phyloP scores from a whole-genome alignment of 2,888 invertebrate species.

The Girardia tigrina region DNA sequence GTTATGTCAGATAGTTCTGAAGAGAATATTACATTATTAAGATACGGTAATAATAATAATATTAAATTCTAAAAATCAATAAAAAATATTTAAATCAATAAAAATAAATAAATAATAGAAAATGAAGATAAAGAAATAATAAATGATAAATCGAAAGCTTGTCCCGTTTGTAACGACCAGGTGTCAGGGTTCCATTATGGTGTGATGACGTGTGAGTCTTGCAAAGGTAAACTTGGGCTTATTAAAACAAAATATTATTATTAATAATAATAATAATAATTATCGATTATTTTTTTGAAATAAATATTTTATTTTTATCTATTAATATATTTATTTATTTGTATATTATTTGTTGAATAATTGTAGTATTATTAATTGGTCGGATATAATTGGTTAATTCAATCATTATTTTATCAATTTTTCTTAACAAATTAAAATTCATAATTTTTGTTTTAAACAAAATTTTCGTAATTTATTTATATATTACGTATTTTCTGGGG shows the following conservation, averaged over 20 bases:
- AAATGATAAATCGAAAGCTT: background rate
- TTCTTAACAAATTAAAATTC: background rate
- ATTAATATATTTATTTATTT: too few species aligned
- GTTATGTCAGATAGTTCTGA: background rate
- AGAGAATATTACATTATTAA: background rate
- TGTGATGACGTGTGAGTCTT: background rate
- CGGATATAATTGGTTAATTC: background rate
- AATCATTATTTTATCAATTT: background rate
- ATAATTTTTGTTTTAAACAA: too few species aligned
- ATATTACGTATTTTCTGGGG: too few species aligned
- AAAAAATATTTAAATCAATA: too few species aligned
- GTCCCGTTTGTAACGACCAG: background rate
- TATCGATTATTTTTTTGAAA: too few species aligned
- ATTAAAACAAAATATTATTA: too few species aligned
- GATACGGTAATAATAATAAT: background rate
- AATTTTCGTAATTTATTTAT: too few species aligned
- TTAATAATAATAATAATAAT: too few species aligned
- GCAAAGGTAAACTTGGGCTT: background rate
- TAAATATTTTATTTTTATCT: too few species aligned
- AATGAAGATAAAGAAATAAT: background rate
- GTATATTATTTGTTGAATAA: too few species aligned
- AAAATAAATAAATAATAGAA: too few species aligned
- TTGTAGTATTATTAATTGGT: background rate
- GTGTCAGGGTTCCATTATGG: background rate
- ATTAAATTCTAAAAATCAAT: too few species aligned